Conservation (phyloP, 1,140 invertebrate species). For the Aphidius ervi region DNA sequence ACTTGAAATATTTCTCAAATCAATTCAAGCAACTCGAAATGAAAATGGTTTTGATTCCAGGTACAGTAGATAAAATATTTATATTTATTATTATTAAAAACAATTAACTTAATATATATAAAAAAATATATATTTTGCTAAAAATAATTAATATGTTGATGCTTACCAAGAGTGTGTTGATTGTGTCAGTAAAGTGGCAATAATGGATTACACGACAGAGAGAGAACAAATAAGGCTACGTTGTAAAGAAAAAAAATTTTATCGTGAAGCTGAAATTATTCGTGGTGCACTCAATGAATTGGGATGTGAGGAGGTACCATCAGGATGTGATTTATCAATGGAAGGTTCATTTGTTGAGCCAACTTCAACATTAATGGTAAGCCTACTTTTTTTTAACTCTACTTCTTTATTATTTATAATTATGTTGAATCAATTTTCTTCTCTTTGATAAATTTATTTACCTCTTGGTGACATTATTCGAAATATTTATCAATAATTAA, state of each 20-base stretch:
- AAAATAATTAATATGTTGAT: background rate
- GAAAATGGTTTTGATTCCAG: slow-evolving; percentile 46
- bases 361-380: slow-evolving; percentile 41
- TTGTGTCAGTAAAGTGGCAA: slow-evolving; percentile 13
- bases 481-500: too few relatives aligned
- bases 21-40: slow-evolving; percentile 40
- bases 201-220: slow-evolving; percentile 48
- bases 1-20: slow-evolving; percentile 60
- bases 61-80: slow-evolving; percentile 24
- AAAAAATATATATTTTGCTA: too few relatives aligned
- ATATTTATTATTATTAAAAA: slow-evolving; percentile 1
- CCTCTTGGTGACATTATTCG: too few relatives aligned
- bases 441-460: too few relatives aligned
- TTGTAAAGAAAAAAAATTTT: slow-evolving; percentile 76
- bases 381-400: too few relatives aligned
- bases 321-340: slow-evolving; percentile 72
- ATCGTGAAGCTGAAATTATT: slow-evolving; percentile 76
- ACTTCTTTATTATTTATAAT: too few relatives aligned
- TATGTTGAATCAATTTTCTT: too few relatives aligned
- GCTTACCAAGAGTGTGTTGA: background rate
- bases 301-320: slow-evolving; percentile 80
- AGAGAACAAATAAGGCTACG: slow-evolving; percentile 61
- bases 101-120: too few relatives aligned
- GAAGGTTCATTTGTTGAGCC: slow-evolving; percentile 54
- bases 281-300: slow-evolving; percentile 76